These are phyloP conservation scores for Melitaea cinxia DNA, from an alignment of 1,140 invertebrate genomes.

Conservation along the genomic window DNA sequence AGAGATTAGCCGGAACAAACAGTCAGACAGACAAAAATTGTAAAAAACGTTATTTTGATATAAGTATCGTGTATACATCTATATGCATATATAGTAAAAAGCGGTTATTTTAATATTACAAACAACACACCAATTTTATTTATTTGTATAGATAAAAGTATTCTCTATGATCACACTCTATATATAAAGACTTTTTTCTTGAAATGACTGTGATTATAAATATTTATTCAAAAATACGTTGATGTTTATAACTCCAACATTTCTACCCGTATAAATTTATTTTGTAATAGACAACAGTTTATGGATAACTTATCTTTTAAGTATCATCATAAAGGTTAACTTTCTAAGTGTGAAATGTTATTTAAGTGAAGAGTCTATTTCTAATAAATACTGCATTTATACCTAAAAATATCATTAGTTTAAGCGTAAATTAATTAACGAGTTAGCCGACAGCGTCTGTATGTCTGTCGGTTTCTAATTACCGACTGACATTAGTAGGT, in stretches of 20 bases:
- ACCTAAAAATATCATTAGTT: conserved; percentile 33
- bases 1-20: too few species aligned
- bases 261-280: conserved; percentile 32
- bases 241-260: conserved; percentile 34
- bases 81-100: too few species aligned
- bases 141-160: too few species aligned
- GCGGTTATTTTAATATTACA: too few species aligned
- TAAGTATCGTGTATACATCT: too few species aligned
- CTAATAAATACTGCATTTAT: conserved; percentile 10
- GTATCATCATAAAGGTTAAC: conserved; percentile 37
- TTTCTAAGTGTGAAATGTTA: conserved; percentile 39
- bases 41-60: too few species aligned
- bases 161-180: too few species aligned
- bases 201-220: too few species aligned
- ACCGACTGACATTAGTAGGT: conserved; percentile 36
- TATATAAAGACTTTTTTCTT: too few species aligned
- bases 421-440: conserved; percentile 39
- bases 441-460: conserved; percentile 37
- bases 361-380: conserved; percentile 28
- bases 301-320: conserved; percentile 34
- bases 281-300: conserved; percentile 33
- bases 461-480: conserved; percentile 47
- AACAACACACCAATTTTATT: too few species aligned
- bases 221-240: conserved; percentile 32
- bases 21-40: too few species aligned